Conservation (phyloP, 1,140 invertebrate genomes). For the Kradibia gibbosae region DNA sequence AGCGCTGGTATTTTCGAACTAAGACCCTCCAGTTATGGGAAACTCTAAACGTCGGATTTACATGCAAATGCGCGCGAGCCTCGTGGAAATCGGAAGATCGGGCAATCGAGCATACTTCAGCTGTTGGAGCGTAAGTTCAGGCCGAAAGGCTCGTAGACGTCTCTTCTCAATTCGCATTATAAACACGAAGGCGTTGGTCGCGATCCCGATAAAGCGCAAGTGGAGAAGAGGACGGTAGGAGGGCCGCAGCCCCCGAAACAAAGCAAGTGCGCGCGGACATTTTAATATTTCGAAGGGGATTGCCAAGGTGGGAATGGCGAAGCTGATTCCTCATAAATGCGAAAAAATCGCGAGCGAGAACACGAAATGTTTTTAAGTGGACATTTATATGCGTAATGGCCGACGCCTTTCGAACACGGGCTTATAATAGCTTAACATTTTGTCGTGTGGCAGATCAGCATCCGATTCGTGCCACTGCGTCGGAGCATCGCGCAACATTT, state of each 20-base stretch:
- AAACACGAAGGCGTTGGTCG: slow-evolving; percentile 29
- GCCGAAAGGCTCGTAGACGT: neutral
- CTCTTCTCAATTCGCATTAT: neutral
- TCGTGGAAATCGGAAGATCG: slow-evolving; percentile 31
- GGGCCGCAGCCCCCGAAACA: neutral
- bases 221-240: neutral
- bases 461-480: neutral
- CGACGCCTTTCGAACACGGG: neutral
- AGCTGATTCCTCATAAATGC: neutral
- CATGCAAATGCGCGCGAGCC: slow-evolving; percentile 23
- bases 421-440: slow-evolving; percentile 17
- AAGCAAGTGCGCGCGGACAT: neutral
- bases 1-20: neutral
- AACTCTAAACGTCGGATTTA: slow-evolving; percentile 22
- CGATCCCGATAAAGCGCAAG: slow-evolving; percentile 19
- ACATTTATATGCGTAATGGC: slow-evolving; percentile 4
- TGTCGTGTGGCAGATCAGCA: neutral
- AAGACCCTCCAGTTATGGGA: neutral
- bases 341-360: neutral
- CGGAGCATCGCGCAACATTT: neutral
- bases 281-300: neutral
- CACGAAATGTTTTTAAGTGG: neutral
- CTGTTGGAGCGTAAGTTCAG: slow-evolving; percentile 2
- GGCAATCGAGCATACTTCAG: neutral
- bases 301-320: neutral